Conservation (phyloP, 2,113 vertebrate species). For the Mohoua ochrocephala region DNA sequence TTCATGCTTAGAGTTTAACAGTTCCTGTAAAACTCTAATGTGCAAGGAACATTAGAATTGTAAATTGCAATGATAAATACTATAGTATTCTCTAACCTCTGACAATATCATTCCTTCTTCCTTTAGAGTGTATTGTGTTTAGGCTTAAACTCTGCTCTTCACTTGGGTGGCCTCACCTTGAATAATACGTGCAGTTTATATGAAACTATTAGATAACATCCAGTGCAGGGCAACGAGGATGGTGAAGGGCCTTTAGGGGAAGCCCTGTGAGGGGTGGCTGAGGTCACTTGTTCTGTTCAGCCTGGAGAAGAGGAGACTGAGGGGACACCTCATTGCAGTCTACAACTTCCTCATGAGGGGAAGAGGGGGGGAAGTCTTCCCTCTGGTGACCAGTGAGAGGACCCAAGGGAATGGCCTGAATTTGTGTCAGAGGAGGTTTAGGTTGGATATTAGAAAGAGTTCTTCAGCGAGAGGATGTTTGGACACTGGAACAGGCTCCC, state of each 20-base stretch:
- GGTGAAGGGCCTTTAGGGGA: background rate
- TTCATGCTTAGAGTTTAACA: background rate
- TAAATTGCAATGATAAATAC: background rate
- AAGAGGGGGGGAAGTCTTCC: background rate
- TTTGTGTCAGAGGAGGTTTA: background rate
- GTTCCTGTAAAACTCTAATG: background rate
- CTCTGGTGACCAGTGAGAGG: too few relatives aligned
- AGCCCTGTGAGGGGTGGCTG: accelerated
- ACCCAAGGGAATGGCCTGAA: background rate
- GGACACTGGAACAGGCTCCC: background rate
- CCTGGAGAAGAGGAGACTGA: background rate
- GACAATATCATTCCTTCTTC: background rate
- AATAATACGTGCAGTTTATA: background rate
- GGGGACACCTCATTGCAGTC: background rate
- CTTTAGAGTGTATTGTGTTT: background rate
- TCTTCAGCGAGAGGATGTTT: accelerated
- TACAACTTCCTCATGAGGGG: background rate
- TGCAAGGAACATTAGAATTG: background rate
- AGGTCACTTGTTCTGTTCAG: background rate
- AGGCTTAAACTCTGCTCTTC: background rate
- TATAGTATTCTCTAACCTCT: background rate
- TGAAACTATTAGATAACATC: background rate
- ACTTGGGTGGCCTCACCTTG: background rate
- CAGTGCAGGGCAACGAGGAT: background rate
- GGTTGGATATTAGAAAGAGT: background rate